Evolutionary conservation across 2,888 invertebrate species (phyloP).

Genomic region (Amorpha juglandis): DNA sequence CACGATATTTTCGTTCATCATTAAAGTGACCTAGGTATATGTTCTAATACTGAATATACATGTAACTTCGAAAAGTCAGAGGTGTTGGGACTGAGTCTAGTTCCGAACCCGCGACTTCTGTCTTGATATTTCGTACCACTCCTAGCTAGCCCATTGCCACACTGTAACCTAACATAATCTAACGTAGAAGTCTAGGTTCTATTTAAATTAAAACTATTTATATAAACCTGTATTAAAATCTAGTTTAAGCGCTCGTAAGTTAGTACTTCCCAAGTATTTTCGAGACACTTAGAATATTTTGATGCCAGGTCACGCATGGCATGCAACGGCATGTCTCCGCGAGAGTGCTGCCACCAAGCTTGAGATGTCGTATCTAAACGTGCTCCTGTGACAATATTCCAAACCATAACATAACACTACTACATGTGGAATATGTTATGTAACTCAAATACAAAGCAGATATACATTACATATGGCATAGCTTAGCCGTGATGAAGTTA

Average conservation of each 20-base stretch:
- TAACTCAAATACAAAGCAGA: neutral
- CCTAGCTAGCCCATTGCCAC: too few species aligned
- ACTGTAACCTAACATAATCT: too few species aligned
- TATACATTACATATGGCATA: neutral
- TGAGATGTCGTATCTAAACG: constrained; percentile 14
- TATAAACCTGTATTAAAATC: neutral
- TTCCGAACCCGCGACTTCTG: too few species aligned
- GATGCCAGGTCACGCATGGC: constrained; percentile 66
- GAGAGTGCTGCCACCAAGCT: neutral
- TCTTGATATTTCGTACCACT: too few species aligned
- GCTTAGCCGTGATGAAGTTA: too few species aligned
- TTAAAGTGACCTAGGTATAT: too few species aligned
- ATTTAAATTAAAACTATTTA: neutral
- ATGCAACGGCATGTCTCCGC: constrained; percentile 46
- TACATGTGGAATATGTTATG: neutral
- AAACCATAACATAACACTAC: neutral
- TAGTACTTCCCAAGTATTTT: constrained; percentile 22
- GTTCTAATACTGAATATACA: too few species aligned
- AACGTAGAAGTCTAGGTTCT: neutral
- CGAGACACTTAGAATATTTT: constrained; percentile 51
- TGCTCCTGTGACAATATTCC: neutral
- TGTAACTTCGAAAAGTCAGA: too few species aligned
- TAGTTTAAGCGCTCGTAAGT: neutral
- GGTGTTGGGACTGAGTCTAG: too few species aligned
- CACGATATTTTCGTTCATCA: too few species aligned